Conservation (phyloP, 2,888 invertebrate genomes). For the Epinotia nisella region DNA sequence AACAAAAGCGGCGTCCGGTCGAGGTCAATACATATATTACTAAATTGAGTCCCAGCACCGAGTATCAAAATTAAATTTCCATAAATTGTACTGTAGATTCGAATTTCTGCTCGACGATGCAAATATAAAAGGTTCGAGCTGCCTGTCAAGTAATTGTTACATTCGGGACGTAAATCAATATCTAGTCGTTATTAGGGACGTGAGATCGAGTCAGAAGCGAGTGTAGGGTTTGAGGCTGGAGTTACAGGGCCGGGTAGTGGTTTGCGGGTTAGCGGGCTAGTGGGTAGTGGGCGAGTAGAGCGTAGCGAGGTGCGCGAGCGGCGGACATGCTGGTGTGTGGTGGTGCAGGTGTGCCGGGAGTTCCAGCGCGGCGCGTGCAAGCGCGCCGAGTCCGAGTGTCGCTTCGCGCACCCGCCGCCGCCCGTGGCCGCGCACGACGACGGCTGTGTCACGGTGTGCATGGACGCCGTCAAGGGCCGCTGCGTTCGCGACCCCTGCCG, state of each 20-base stretch:
- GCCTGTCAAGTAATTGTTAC: constrained; percentile 17
- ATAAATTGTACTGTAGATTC: constrained; percentile 13
- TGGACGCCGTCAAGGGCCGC: constrained; percentile 99
- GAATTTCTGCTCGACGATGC: constrained; percentile 25
- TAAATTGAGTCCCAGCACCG: constrained; percentile 27
- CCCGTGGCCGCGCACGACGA: constrained; percentile 98
- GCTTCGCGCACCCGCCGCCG: constrained; percentile 99
- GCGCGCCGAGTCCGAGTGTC: constrained; percentile 98
- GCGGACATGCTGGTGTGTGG: constrained; percentile 78
- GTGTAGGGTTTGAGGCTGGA: constrained; percentile 47
- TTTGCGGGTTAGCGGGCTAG: constrained; percentile 45
- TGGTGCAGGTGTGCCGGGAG: constrained; percentile 97
- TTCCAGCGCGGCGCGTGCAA: constrained; percentile 99
- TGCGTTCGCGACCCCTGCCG: constrained; percentile 99
- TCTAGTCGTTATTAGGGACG: constrained; percentile 19
- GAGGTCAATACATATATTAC: constrained; percentile 51
- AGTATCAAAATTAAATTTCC: constrained; percentile 33
- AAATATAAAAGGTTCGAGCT: constrained; percentile 21
- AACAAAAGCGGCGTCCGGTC: constrained; percentile 79
- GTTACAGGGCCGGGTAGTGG: constrained; percentile 51
- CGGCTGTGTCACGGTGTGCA: constrained; percentile 99
- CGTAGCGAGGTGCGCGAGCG: constrained; percentile 53
- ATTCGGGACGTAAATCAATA: constrained; percentile 11
- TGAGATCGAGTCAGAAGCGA: constrained; percentile 46
- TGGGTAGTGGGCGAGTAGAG: constrained; percentile 47